A percentile compares a stretch with the other conserved stretches of the same genome.
Evolutionary conservation across 2,888 invertebrate genomes (phyloP).

Genomic region (Lycia hirtaria): DNA sequence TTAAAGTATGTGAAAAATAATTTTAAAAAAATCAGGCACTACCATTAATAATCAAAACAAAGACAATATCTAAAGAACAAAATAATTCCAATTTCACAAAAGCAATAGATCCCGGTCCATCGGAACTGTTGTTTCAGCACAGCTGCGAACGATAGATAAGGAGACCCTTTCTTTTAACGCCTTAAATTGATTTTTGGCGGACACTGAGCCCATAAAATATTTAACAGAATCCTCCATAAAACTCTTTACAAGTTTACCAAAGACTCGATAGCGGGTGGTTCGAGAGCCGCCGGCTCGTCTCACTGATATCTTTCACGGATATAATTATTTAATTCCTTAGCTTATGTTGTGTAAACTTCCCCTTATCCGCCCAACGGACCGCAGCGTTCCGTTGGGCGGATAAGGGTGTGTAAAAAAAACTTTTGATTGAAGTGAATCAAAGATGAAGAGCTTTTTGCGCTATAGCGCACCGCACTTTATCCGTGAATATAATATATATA

Average conservation of each 20-base stretch:
- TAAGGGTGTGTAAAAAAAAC: no score
- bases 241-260: slow-evolving; percentile 52
- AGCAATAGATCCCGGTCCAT: slow-evolving; percentile 42
- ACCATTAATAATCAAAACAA: slow-evolving; percentile 26
- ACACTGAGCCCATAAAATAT: slow-evolving; percentile 68
- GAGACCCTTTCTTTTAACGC: slow-evolving; percentile 70
- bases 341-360: no score
- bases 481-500: no score
- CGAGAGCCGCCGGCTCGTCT: slow-evolving; percentile 9
- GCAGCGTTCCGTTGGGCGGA: no score
- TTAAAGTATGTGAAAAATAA: no score
- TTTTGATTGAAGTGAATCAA: no score
- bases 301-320: background rate
- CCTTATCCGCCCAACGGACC: no score
- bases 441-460: no score
- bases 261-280: slow-evolving; percentile 45
- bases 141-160: slow-evolving; percentile 74
- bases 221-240: slow-evolving; percentile 57
- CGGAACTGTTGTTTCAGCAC: slow-evolving; percentile 63
- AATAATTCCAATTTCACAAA: slow-evolving; percentile 34
- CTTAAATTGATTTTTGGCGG: slow-evolving; percentile 73
- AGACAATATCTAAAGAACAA: slow-evolving; percentile 28
- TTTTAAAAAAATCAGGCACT: background rate
- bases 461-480: no score
- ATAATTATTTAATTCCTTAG: background rate